A percentile compares a stretch with the other conserved stretches of the same genome.
phyloP scores from a whole-genome alignment of 2,888 invertebrate genomes.

The Leptopterna dolabrata region DNA sequence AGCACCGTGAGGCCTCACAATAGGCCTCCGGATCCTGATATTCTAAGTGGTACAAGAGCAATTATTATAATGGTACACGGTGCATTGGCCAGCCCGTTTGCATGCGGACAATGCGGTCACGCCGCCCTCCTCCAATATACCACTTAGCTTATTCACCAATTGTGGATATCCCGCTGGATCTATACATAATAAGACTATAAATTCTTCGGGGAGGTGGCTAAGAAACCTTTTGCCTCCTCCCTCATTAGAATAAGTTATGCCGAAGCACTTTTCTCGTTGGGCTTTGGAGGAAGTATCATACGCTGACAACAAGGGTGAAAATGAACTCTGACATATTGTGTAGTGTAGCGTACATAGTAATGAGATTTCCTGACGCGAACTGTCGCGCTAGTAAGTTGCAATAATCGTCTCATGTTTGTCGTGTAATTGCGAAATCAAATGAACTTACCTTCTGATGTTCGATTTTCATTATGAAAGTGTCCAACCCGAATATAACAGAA shows the following conservation, averaged over 20 bases:
- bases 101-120: conserved; percentile 55
- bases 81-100: conserved; percentile 28
- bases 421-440: too few species aligned
- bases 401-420: too few species aligned
- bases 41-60: conserved; percentile 54
- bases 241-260: conserved; percentile 51
- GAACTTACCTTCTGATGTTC: too few species aligned
- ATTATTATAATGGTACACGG: conserved; percentile 49
- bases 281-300: neutral
- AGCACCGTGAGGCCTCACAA: neutral
- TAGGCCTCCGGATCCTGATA: conserved; percentile 26
- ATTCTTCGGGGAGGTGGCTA: conserved; percentile 14
- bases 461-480: too few species aligned
- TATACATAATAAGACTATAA: conserved; percentile 53
- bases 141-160: conserved; percentile 52
- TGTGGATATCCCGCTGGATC: conserved; percentile 45
- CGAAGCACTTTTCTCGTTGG: neutral
- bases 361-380: too few species aligned
- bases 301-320: neutral
- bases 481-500: too few species aligned
- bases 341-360: too few species aligned
- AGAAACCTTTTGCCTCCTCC: neutral
- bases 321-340: too few species aligned
- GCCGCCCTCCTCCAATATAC: conserved; percentile 50
- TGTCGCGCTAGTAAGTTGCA: too few species aligned